Base-by-base conservation (phyloP, 2,113 vertebrate species). In the Pipra filicauda region DNA sequence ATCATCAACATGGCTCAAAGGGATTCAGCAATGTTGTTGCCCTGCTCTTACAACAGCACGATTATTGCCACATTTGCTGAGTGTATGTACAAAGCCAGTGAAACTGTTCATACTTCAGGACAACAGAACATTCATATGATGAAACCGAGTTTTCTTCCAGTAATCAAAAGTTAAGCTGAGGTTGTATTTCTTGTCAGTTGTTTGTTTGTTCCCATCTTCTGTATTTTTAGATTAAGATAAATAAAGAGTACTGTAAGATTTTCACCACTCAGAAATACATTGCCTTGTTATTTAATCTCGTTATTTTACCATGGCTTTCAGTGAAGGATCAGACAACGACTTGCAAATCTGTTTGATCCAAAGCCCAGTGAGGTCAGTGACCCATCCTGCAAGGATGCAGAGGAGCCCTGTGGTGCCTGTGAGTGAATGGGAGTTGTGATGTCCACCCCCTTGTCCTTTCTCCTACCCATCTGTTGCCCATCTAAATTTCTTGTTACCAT, bases 221-320 rank as follows among this genome's bases (percentile, higher is more conserved):
- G 31, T 71, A 31, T 85, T 92, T 89, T 84, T 61, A 76, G n/a
- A 80, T 67, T 58, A 76, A 78, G n/a, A 49, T 39, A 75, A 96
- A 92, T 96, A 94, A 96, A 97, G 46, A 13, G 5, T 61, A 43
- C 17, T 49, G 26, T 88, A 67, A 84, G 28, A 66, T 79, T 87
- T 72, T 61, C 26, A 39, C n/a, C 44, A 17, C n/a, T 21, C 41
- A 39, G 67, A 67, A 66, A 46, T 48, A 8, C 6, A 30, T 39
- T 20, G 6, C 64, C 21, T 83, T 44, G 27, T 77, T 41, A 21
- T 8, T 52, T 33, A 12, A 28, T 46, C 52, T 52, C 2, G 0
- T 57, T 80, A 21, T 51, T 59, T 81, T 30, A 24, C 9, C 24
- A 22, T 3, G 9, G 11, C 26, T 72, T 48, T 57, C 28, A 4